A percentile compares a stretch with the other conserved stretches of the same genome.
phyloP scores from a whole-genome alignment of 2,113 vertebrate species.

The Dolichallabes microphthalmus region DNA sequence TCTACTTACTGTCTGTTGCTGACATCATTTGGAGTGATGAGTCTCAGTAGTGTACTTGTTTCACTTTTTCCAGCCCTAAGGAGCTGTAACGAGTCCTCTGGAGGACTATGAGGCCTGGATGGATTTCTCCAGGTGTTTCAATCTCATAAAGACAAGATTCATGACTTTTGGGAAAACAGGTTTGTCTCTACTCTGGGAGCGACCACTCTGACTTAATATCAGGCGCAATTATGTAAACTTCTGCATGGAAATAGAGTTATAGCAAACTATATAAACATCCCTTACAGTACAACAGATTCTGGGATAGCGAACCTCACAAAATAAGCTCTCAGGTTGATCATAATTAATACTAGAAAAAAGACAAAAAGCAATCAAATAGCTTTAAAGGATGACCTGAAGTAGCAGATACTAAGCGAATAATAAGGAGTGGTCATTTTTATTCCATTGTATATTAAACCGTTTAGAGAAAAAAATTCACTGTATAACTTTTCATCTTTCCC shows the following conservation, averaged over 20 bases:
- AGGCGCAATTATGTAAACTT: not conserved
- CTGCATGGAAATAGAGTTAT: not conserved
- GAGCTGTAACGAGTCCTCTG: conserved; percentile 71
- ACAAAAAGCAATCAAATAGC: not conserved
- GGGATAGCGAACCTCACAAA: not conserved
- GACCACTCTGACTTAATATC: not conserved
- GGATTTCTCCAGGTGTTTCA: conserved; percentile 70
- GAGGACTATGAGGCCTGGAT: conserved; percentile 66
- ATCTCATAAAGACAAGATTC: conserved; percentile 63
- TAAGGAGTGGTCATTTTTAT: not conserved
- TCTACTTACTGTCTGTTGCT: conserved; percentile 22
- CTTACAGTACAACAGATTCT: not conserved
- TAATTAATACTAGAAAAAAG: not conserved
- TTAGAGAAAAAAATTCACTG: not conserved
- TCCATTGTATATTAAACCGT: not conserved
- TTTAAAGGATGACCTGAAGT: not conserved
- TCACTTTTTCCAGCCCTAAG: conserved; percentile 63
- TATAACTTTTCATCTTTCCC: not conserved
- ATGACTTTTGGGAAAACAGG: conserved; percentile 17
- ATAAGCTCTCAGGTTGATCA: not conserved
- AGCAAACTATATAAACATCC: not conserved
- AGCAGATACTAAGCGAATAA: not conserved
- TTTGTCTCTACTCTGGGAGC: not conserved
- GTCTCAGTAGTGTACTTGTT: conserved; percentile 74
- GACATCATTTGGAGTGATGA: conserved; percentile 73